These are phyloP conservation scores for Tachycineta bicolor DNA, from an alignment of 2,113 vertebrate genomes.

Conservation along the genomic window DNA sequence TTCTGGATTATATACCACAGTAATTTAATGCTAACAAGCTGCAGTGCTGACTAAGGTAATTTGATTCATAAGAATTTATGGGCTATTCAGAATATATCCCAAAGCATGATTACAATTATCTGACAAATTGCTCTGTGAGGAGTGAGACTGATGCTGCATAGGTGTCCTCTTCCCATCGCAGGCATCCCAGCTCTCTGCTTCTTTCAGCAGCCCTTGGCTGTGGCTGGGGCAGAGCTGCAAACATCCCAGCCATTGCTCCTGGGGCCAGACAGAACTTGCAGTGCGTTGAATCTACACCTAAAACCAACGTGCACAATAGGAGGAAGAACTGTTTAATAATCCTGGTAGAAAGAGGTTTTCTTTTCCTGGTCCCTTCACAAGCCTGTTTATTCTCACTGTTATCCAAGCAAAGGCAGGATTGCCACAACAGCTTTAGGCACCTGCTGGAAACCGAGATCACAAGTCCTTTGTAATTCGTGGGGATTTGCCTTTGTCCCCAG, in stretches of 20 bases:
- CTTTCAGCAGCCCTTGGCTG: background rate
- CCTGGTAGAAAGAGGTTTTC: background rate
- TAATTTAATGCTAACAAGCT: conserved; percentile 1
- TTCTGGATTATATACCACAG: background rate
- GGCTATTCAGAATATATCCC: background rate
- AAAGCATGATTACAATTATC: conserved; percentile 5
- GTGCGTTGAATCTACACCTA: background rate
- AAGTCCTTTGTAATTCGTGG: background rate
- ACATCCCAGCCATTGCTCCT: background rate
- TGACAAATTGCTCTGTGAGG: background rate
- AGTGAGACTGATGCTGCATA: background rate
- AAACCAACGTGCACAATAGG: background rate
- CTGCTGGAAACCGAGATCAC: background rate
- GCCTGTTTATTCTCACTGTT: background rate
- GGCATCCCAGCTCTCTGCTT: background rate
- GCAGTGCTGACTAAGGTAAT: background rate
- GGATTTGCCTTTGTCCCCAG: background rate
- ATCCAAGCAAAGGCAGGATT: background rate
- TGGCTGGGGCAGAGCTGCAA: background rate
- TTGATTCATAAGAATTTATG: conserved; percentile 5
- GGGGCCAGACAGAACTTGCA: background rate
- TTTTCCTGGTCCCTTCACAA: background rate
- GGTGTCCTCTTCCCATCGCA: rapidly evolving
- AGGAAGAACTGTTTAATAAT: background rate
- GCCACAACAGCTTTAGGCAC: background rate